Conservation (phyloP, 2,888 invertebrate species). For the Leptinotarsa rubiginosa region DNA sequence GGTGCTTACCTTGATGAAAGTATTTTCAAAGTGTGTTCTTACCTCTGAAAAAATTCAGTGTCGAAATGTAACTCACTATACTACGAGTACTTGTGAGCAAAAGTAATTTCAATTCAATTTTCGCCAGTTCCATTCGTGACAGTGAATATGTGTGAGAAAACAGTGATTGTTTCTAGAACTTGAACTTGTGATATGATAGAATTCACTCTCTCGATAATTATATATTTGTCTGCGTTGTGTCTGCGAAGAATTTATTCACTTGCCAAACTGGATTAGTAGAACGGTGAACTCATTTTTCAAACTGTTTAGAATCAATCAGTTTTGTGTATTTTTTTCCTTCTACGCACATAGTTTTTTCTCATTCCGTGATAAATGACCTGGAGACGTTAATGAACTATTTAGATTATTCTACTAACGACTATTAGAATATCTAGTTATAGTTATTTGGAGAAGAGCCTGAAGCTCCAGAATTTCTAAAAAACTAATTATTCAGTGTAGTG, state of each 20-base stretch:
- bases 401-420: background rate
- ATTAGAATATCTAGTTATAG: background rate
- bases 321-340: background rate
- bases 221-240: background rate
- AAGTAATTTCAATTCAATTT: background rate
- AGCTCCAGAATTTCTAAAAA: background rate
- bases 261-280: background rate
- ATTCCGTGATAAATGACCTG: constrained; percentile 1
- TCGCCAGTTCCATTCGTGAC: background rate
- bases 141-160: background rate
- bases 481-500: background rate
- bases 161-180: background rate
- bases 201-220: background rate
- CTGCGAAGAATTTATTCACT: background rate
- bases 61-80: too few species aligned
- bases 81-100: too few species aligned
- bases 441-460: background rate
- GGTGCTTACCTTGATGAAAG: too few species aligned
- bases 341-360: constrained; percentile 10
- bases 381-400: constrained; percentile 9
- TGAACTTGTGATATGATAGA: background rate
- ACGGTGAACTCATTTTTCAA: background rate
- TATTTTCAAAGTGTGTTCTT: too few species aligned
- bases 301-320: background rate
- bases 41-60: too few species aligned